Conservation (phyloP, 2,888 invertebrate species). For the Phymatocera aterrima region DNA sequence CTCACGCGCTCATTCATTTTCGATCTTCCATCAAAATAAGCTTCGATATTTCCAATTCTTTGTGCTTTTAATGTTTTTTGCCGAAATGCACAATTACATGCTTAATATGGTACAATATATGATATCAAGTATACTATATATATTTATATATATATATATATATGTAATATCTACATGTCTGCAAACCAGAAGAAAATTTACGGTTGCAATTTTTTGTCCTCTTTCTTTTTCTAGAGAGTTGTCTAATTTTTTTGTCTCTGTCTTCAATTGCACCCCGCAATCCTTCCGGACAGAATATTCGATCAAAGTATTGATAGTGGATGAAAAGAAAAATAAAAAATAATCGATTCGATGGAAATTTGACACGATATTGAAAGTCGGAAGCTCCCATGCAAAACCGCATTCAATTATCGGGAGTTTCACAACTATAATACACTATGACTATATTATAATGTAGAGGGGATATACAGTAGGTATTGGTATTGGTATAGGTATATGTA, state of each 20-base stretch:
- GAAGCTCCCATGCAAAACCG: slow-evolving; percentile 12
- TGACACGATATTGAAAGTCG: background rate
- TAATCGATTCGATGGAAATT: background rate
- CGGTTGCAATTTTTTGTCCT: too few relatives aligned
- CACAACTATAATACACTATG: background rate
- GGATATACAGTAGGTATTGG: background rate
- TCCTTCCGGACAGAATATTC: background rate
- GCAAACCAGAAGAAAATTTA: slow-evolving; percentile 12
- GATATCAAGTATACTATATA: slow-evolving; percentile 1
- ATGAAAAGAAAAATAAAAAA: slow-evolving; percentile 2
- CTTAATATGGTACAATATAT: slow-evolving; percentile 22
- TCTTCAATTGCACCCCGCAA: background rate
- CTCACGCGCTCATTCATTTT: too few relatives aligned
- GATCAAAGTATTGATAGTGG: background rate
- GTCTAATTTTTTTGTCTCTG: background rate
- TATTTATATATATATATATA: background rate
- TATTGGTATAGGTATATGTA: background rate
- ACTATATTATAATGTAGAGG: too few relatives aligned
- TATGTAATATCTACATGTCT: slow-evolving; percentile 14
- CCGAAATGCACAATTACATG: slow-evolving; percentile 30
- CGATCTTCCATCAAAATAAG: too few relatives aligned
- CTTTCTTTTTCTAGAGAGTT: too few relatives aligned
- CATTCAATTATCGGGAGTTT: slow-evolving; percentile 12
- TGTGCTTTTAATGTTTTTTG: slow-evolving; percentile 5
- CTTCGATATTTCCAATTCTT: background rate